A percentile compares a stretch with the other conserved stretches of the same genome.
Conservation (phyloP, 2,797 vertebrate genomes). For the Urosaurus nigricauda region DNA sequence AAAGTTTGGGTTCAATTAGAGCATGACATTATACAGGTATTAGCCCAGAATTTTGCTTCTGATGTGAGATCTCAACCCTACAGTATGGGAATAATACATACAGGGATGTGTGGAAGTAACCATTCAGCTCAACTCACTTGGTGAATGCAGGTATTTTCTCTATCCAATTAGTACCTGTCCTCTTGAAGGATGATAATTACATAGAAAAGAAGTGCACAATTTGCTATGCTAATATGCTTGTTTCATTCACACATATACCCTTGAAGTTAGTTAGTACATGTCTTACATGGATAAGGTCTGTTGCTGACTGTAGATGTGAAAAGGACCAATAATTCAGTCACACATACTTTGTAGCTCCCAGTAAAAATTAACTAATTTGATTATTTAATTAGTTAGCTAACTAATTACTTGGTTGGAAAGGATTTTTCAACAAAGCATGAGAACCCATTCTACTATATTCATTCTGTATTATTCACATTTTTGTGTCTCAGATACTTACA, state of each 20-base stretch:
- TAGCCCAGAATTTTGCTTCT: background rate
- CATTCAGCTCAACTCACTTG: no score
- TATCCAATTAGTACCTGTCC: background rate
- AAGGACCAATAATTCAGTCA: background rate
- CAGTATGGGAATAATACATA: background rate
- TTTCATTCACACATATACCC: background rate
- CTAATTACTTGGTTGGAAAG: no score
- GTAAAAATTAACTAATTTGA: background rate
- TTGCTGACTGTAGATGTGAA: background rate
- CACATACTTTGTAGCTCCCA: background rate
- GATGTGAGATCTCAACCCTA: background rate
- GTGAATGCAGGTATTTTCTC: background rate
- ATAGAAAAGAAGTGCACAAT: background rate
- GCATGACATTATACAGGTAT: background rate
- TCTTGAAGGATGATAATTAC: background rate
- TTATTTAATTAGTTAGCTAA: no score
- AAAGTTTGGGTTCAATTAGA: background rate
- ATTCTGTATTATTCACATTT: background rate
- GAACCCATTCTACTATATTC: background rate
- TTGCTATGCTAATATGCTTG: background rate
- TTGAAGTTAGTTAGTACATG: background rate
- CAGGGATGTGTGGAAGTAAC: background rate
- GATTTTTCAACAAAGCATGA: no score
- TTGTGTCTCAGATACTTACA: background rate
- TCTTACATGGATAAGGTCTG: background rate